Conservation (phyloP, 2,113 vertebrate species). For the Boulengeromyrus knoepffleri region DNA sequence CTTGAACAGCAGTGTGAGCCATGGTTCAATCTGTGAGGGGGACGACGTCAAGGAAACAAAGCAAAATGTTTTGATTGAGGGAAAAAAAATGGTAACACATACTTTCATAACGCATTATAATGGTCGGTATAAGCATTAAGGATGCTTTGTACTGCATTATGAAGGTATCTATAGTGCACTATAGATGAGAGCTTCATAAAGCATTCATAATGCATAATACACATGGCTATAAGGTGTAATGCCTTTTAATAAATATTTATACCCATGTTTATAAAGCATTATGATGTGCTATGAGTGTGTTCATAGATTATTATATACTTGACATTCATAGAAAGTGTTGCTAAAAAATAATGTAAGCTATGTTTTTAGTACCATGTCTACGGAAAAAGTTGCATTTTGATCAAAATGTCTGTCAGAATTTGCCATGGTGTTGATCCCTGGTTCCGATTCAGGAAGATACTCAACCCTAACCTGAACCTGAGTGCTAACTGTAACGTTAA, state of each 20-base stretch:
- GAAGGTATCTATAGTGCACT: neutral
- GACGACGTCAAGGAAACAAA: neutral
- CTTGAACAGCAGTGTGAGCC: constrained; percentile 71
- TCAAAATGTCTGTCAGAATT: neutral
- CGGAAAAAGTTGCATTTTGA: neutral
- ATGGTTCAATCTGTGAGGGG: constrained; percentile 43
- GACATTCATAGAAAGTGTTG: no score
- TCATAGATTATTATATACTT: no score
- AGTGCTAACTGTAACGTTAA: neutral
- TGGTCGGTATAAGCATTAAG: neutral
- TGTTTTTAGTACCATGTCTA: neutral
- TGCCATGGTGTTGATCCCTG: neutral
- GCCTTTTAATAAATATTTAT: no score
- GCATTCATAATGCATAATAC: no score
- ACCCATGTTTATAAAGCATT: no score
- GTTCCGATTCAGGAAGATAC: neutral
- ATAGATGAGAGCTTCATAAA: no score
- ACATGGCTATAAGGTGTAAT: no score
- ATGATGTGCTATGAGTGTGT: no score
- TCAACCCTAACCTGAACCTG: neutral
- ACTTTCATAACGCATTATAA: no score
- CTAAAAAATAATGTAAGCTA: neutral
- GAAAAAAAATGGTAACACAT: neutral
- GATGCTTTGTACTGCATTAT: neutral
- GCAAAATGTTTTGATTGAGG: neutral